phyloP scores from a whole-genome alignment of 2,888 invertebrate species.

The Aproaerema taeniolella region DNA sequence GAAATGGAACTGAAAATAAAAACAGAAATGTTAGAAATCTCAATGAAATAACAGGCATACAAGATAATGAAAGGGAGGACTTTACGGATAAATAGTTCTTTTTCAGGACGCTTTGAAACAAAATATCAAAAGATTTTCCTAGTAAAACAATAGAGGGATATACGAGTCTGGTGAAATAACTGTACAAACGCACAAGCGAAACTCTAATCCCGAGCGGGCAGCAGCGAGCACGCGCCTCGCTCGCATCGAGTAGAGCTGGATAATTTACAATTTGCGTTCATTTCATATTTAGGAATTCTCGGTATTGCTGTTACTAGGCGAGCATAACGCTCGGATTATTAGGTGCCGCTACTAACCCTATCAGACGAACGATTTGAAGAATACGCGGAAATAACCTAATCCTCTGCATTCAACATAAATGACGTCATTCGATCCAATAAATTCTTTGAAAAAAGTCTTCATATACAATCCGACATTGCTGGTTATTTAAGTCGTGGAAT shows the following conservation, averaged over 20 bases:
- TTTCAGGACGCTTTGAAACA: slow-evolving; percentile 26
- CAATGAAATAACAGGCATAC: not conserved
- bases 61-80: slow-evolving; percentile 26
- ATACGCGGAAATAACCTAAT: slow-evolving; percentile 4
- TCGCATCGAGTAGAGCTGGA: slow-evolving; percentile 32
- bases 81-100: slow-evolving; percentile 27
- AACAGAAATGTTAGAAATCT: slow-evolving; percentile 4
- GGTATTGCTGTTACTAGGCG: slow-evolving; percentile 21
- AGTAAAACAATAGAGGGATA: slow-evolving; percentile 48
- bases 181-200: slow-evolving; percentile 54
- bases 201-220: slow-evolving; percentile 54
- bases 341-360: slow-evolving; percentile 12
- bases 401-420: not conserved
- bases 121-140: slow-evolving; percentile 42
- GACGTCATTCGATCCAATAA: slow-evolving; percentile 4
- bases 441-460: slow-evolving; percentile 2
- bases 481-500: no score
- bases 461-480: no score
- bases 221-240: slow-evolving; percentile 54
- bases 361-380: slow-evolving; percentile 7
- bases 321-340: slow-evolving; percentile 18
- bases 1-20: slow-evolving; percentile 10
- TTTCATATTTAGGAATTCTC: slow-evolving; percentile 44
- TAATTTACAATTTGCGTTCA: slow-evolving; percentile 60
- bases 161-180: slow-evolving; percentile 45